phyloP scores from a whole-genome alignment of 2,888 invertebrate genomes.

The Meiosimyza decipiens region DNA sequence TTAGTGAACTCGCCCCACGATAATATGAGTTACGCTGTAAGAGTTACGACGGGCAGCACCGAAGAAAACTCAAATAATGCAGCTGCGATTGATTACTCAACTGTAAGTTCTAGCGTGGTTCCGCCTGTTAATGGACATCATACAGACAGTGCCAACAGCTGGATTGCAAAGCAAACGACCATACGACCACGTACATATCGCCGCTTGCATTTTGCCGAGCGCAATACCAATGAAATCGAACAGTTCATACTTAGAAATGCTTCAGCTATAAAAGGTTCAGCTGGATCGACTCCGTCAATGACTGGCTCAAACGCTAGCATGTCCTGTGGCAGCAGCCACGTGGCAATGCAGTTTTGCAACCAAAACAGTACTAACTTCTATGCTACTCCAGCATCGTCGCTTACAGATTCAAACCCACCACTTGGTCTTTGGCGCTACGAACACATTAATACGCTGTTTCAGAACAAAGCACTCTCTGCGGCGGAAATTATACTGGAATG shows the following conservation, averaged over 20 bases:
- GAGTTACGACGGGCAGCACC: too few relatives aligned
- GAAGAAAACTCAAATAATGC: too few relatives aligned
- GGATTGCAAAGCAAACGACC: conserved; percentile 13
- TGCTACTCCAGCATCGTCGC: conserved; percentile 9
- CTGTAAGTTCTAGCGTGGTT: too few relatives aligned
- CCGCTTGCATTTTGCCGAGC: conserved; percentile 16
- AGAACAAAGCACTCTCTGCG: conserved; percentile 46
- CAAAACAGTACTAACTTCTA: conserved; percentile 29
- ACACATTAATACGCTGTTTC: conserved; percentile 37
- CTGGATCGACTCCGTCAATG: conserved; percentile 25
- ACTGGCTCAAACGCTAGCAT: not conserved
- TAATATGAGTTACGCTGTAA: too few relatives aligned
- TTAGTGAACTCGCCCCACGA: too few relatives aligned
- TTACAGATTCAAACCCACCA: not conserved
- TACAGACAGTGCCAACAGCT: not conserved
- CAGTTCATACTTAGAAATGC: conserved; percentile 50
- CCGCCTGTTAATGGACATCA: not conserved
- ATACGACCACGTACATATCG: not conserved
- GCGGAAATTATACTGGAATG: conserved; percentile 59
- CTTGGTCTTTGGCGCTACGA: conserved; percentile 57
- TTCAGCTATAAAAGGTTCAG: conserved; percentile 27
- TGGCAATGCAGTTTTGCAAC: not conserved
- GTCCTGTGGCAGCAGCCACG: not conserved
- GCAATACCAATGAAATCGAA: conserved; percentile 50
- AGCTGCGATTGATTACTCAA: too few relatives aligned